Evolutionary conservation across 2,888 invertebrate genomes (phyloP).

Genomic region (Torymus auratus): DNA sequence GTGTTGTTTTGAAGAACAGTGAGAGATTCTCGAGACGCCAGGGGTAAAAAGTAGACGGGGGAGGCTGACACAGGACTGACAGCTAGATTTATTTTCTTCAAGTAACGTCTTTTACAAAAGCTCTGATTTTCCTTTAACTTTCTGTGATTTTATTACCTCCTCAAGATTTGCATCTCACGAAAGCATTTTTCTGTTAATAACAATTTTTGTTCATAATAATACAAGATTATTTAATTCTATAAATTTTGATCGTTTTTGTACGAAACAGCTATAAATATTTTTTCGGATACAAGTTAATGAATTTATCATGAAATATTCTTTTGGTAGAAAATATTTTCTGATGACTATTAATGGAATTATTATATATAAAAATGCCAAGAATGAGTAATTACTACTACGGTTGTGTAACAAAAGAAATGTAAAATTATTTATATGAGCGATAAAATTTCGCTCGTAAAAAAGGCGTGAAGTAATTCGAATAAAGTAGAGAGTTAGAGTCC

Average conservation of each 20-base stretch:
- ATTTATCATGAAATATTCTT: no score
- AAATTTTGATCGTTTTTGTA: no score
- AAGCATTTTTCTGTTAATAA: no score
- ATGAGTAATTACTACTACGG: background rate
- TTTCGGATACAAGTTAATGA: no score
- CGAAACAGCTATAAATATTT: no score
- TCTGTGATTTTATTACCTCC: background rate
- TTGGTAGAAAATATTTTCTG: background rate
- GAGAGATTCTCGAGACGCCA: slow-evolving; percentile 58
- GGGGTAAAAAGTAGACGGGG: slow-evolving; percentile 62
- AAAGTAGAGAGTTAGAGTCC: slow-evolving; percentile 40
- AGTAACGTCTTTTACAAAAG: slow-evolving; percentile 57
- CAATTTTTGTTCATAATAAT: no score
- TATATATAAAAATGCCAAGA: background rate
- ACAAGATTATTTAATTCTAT: no score
- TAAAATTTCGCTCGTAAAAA: slow-evolving; percentile 16
- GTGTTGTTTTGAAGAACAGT: slow-evolving; percentile 61
- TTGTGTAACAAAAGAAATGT: background rate
- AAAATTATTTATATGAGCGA: slow-evolving; percentile 27
- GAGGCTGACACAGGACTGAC: slow-evolving; percentile 66
- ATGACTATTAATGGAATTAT: background rate
- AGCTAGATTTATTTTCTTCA: slow-evolving; percentile 69
- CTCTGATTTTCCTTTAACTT: slow-evolving; percentile 33
- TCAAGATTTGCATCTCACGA: slow-evolving; percentile 16
- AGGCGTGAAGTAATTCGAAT: slow-evolving; percentile 11